Conservation (phyloP, 2,888 invertebrate genomes). For the Azorinus chamasolen region DNA sequence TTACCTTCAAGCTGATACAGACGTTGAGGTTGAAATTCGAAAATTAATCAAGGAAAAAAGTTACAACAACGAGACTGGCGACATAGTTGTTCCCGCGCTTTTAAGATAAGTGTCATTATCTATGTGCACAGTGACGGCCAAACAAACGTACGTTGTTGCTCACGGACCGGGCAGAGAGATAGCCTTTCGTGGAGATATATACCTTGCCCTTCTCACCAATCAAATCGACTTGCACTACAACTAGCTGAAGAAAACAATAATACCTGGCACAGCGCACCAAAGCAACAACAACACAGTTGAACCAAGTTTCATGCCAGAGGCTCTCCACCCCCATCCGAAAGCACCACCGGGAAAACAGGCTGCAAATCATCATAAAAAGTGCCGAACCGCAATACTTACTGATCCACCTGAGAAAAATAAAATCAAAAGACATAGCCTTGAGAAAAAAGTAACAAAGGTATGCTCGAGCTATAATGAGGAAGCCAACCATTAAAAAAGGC, state of each 20-base stretch:
- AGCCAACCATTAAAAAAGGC: conserved; percentile 14
- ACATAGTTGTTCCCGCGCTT: too few relatives aligned
- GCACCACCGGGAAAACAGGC: conserved; percentile 26
- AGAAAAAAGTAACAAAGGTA: conserved; percentile 7
- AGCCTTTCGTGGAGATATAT: too few relatives aligned
- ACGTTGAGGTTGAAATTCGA: too few relatives aligned
- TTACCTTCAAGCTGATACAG: too few relatives aligned
- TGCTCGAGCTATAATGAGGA: conserved; percentile 8
- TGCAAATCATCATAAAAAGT: conserved; percentile 38
- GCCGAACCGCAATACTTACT: conserved; percentile 43
- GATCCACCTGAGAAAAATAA: conserved; percentile 50
- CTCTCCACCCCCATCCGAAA: conserved; percentile 41
- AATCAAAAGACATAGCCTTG: conserved; percentile 17
- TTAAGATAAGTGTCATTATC: too few relatives aligned
- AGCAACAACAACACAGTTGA: neutral
- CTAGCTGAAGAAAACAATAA: conserved; percentile 23
- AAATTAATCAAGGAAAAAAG: too few relatives aligned
- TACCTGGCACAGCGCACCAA: neutral
- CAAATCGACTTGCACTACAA: conserved; percentile 29
- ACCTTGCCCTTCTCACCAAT: conserved; percentile 10
- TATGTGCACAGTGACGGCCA: too few relatives aligned
- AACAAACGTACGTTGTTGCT: too few relatives aligned
- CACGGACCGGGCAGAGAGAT: too few relatives aligned
- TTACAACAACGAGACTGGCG: too few relatives aligned
- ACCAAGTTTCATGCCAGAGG: conserved; percentile 19